phyloP scores from a whole-genome alignment of 2,888 invertebrate species.

The Volucella inflata region DNA sequence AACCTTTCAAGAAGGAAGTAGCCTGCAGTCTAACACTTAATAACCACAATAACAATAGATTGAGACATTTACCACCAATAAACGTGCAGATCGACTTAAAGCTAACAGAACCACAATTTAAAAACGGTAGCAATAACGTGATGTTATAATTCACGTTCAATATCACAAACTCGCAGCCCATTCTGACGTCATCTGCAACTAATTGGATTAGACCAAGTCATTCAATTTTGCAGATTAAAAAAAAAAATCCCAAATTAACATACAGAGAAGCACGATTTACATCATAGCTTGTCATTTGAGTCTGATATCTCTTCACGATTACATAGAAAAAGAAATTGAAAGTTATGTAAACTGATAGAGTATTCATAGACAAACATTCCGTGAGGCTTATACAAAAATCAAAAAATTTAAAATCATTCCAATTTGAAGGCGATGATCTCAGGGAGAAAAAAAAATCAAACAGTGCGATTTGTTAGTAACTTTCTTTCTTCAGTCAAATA shows the following conservation, averaged over 20 bases:
- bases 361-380: too few species aligned
- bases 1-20: too few species aligned
- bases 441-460: conserved; percentile 22
- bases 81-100: too few species aligned
- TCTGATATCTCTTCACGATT: conserved; percentile 18
- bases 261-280: conserved; percentile 45
- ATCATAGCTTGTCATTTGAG: conserved; percentile 35
- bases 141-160: conserved; percentile 14
- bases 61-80: too few species aligned
- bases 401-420: too few species aligned
- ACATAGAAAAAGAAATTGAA: conserved; percentile 12
- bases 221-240: conserved; percentile 3
- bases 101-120: neutral
- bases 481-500: conserved; percentile 22
- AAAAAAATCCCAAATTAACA: conserved; percentile 33
- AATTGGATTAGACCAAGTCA: conserved; percentile 61
- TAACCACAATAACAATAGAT: too few species aligned
- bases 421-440: too few species aligned
- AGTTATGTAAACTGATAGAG: conserved; percentile 2
- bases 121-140: conserved; percentile 9
- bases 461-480: conserved; percentile 49
- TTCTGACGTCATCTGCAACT: conserved; percentile 57
- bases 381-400: too few species aligned
- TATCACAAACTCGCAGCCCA: conserved; percentile 19
- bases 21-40: too few species aligned